Base-by-base conservation (phyloP, 2,113 vertebrate genomes). In the Lophochroa leadbeateri region DNA sequence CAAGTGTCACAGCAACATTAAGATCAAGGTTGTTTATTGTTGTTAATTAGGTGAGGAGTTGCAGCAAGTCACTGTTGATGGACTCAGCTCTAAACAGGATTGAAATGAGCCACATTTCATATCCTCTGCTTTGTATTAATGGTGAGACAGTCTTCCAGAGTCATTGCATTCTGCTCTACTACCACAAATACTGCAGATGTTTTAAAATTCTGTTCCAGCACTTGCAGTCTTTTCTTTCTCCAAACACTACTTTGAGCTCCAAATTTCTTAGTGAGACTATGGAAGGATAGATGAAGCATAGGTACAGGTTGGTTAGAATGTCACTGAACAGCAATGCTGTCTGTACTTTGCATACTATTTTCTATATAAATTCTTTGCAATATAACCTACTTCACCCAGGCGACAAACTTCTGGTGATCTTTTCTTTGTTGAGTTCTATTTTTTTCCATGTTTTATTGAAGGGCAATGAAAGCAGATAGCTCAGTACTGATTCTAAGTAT, bases 41-140 rank as follows among this genome's bases (percentile, higher is more conserved):
- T 82, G 43, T 69, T 95, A 93, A 95, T 96, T 95, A 85, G 35
- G 29, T 76, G 47, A 93, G 61, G 47, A 90, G 57, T 90, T 82
- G 63, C 58, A 90, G 24, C 18, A 82, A 93, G 39, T 82, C 63
- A 35, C 67, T 88, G 17, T 52, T 90, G 92, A 76, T 90, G 57
- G 70, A 85, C 37, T 76, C 82, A 27, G 58, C 43, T 89, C 57
- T 68, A 55, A 94, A 82, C 8, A 68, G 61, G 20, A 39, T 43
- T 68, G 57, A 87, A 85, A 63, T 39, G 25, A 72, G 17, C 44
- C 33, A 13, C 29, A 14, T 64, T 87, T 39, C 23, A 1, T 79
- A 55, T 20, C 37, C 55, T 86, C 37, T 71, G 44, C 55, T 63
- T 89, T 49, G 7, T 58, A 49, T 67, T 69, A 63, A 28, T n/a